Evolutionary conservation across 2,888 invertebrate species (phyloP).

Genomic region (Melanotus villosus): DNA sequence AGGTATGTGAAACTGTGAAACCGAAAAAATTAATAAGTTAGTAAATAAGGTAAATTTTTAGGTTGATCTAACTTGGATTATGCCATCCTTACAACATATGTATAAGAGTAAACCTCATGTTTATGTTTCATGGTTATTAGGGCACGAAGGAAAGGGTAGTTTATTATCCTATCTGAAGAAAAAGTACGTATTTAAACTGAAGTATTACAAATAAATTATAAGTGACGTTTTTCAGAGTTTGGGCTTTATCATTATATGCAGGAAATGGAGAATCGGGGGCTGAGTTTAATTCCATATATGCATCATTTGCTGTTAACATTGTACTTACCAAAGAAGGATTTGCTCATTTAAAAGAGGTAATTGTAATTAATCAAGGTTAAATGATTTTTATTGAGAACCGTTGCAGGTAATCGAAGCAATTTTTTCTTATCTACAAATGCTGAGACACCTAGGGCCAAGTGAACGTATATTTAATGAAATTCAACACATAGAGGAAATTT

Average conservation of each 20-base stretch:
- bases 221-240: slow-evolving; percentile 76
- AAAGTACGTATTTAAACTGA: slow-evolving; percentile 70
- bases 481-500: slow-evolving; percentile 81
- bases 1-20: slow-evolving; percentile 68
- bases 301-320: slow-evolving; percentile 81
- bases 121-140: slow-evolving; percentile 84
- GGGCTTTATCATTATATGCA: slow-evolving; percentile 81
- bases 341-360: slow-evolving; percentile 72
- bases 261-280: slow-evolving; percentile 67
- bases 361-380: not conserved
- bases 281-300: slow-evolving; percentile 85
- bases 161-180: slow-evolving; percentile 83
- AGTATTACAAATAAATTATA: too few species aligned
- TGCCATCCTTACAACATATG: slow-evolving; percentile 74
- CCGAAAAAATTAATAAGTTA: too few species aligned
- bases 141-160: slow-evolving; percentile 90
- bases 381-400: not conserved
- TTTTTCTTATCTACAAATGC: slow-evolving; percentile 84
- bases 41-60: too few species aligned
- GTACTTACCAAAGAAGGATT: slow-evolving; percentile 85
- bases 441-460: slow-evolving; percentile 77
- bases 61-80: slow-evolving; percentile 76
- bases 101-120: slow-evolving; percentile 85
- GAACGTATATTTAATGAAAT: slow-evolving; percentile 81
- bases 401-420: slow-evolving; percentile 81